Evolutionary conservation across 2,888 invertebrate genomes (phyloP).

Genomic region (Auanema freiburgensis): DNA sequence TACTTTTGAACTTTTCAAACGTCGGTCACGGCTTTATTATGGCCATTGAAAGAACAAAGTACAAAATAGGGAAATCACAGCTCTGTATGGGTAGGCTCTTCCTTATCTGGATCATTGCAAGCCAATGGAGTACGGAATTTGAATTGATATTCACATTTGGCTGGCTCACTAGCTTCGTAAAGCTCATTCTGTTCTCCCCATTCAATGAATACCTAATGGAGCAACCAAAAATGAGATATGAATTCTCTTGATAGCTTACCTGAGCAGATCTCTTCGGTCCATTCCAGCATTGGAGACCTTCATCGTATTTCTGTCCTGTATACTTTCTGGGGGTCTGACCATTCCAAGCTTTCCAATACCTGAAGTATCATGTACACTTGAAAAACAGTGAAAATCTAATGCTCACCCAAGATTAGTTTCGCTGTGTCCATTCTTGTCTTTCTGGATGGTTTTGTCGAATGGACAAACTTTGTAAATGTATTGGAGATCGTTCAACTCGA

Average conservation of each 20-base stretch:
- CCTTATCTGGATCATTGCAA: slow-evolving; percentile 69
- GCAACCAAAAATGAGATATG: slow-evolving; percentile 39
- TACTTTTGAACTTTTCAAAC: no score
- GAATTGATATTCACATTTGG: slow-evolving; percentile 91
- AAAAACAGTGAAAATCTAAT: not conserved
- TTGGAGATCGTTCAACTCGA: slow-evolving; percentile 85
- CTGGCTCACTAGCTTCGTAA: slow-evolving; percentile 85
- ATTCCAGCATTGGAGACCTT: slow-evolving; percentile 95
- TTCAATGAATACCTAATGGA: slow-evolving; percentile 71
- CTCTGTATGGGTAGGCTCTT: slow-evolving; percentile 40
- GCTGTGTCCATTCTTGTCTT: slow-evolving; percentile 81
- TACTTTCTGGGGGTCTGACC: slow-evolving; percentile 79
- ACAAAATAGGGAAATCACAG: slow-evolving; percentile 20
- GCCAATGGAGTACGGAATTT: slow-evolving; percentile 87
- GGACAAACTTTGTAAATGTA: slow-evolving; percentile 83
- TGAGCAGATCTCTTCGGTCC: slow-evolving; percentile 87
- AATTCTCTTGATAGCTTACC: slow-evolving; percentile 27
- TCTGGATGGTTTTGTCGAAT: slow-evolving; percentile 67
- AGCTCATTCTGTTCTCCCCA: slow-evolving; percentile 87
- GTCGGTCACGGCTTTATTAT: no score
- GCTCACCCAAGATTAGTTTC: slow-evolving; percentile 75
- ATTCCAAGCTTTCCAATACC: slow-evolving; percentile 82
- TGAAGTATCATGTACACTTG: slow-evolving; percentile 41
- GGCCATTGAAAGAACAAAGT: not conserved
- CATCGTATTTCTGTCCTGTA: slow-evolving; percentile 81